A percentile compares a stretch with the other conserved stretches of the same genome.
phyloP scores from a whole-genome alignment of 2,888 invertebrate species.

The Phalangium opilio region DNA sequence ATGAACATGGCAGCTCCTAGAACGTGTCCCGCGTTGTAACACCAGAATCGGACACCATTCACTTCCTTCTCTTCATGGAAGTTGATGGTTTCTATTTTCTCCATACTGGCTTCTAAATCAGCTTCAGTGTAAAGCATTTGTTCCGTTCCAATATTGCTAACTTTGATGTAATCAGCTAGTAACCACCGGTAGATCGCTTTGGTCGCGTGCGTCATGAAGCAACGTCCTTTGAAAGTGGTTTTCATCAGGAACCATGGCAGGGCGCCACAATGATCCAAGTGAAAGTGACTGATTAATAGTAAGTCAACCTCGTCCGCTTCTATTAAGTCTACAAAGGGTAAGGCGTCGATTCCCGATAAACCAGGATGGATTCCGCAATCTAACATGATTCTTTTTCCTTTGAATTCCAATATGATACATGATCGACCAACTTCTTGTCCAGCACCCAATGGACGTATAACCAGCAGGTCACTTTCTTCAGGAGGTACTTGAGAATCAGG shows the following conservation, averaged over 20 bases:
- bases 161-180: constrained; percentile 96
- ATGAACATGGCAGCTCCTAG: constrained; percentile 99
- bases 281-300: constrained; percentile 69
- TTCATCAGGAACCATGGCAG: constrained; percentile 95
- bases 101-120: constrained; percentile 94
- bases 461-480: constrained; percentile 18
- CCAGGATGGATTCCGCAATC: constrained; percentile 99
- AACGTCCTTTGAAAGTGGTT: constrained; percentile 90
- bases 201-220: constrained; percentile 99
- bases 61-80: constrained; percentile 97
- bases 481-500: constrained; percentile 10
- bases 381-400: constrained; percentile 96
- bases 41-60: constrained; percentile 84
- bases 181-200: constrained; percentile 99
- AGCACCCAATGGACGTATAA: constrained; percentile 48
- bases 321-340: constrained; percentile 93
- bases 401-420: constrained; percentile 95
- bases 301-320: constrained; percentile 91
- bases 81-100: constrained; percentile 87
- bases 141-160: constrained; percentile 90
- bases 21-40: constrained; percentile 97
- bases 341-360: constrained; percentile 73
- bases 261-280: constrained; percentile 95
- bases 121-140: constrained; percentile 95
- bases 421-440: constrained; percentile 99